Percentiles rank a stretch among this genome's conserved stretches.
Evolutionary conservation across 2,888 invertebrate species (phyloP).

Genomic region (Cryptocephalus moraei): DNA sequence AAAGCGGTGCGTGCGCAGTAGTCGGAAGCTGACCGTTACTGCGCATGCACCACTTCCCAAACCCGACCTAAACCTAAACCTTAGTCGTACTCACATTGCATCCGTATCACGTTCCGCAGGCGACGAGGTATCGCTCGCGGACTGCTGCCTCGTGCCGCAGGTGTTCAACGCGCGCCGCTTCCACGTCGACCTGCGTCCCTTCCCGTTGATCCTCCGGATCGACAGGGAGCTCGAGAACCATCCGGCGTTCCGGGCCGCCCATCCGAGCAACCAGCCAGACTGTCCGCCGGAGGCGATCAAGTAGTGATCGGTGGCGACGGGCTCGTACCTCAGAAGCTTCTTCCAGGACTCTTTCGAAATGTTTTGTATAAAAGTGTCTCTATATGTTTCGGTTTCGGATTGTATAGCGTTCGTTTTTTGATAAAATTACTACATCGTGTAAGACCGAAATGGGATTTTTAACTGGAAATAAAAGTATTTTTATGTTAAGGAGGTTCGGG

Average conservation of each 20-base stretch:
- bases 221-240: conserved; percentile 77
- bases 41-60: too few relatives aligned
- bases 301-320: conserved; percentile 35
- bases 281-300: conserved; percentile 83
- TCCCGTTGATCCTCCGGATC: conserved; percentile 81
- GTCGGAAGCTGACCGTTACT: too few relatives aligned
- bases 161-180: conserved; percentile 91
- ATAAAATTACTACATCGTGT: too few relatives aligned
- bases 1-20: too few relatives aligned
- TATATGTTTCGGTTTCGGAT: too few relatives aligned
- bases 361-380: too few relatives aligned
- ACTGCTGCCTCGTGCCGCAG: conserved; percentile 92
- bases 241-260: conserved; percentile 83
- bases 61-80: not conserved
- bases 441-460: too few relatives aligned
- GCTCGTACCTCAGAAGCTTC: too few relatives aligned
- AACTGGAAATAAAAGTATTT: too few relatives aligned
- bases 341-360: too few relatives aligned
- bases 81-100: conserved; percentile 28
- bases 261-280: conserved; percentile 89
- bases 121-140: conserved; percentile 87
- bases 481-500: too few relatives aligned
- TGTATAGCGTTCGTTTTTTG: too few relatives aligned
- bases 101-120: conserved; percentile 48
- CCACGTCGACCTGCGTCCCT: conserved; percentile 82